Percentiles rank a stretch among this genome's conserved stretches.
Evolutionary conservation across 2,888 invertebrate species (phyloP).

Genomic region (Operophtera brumata): DNA sequence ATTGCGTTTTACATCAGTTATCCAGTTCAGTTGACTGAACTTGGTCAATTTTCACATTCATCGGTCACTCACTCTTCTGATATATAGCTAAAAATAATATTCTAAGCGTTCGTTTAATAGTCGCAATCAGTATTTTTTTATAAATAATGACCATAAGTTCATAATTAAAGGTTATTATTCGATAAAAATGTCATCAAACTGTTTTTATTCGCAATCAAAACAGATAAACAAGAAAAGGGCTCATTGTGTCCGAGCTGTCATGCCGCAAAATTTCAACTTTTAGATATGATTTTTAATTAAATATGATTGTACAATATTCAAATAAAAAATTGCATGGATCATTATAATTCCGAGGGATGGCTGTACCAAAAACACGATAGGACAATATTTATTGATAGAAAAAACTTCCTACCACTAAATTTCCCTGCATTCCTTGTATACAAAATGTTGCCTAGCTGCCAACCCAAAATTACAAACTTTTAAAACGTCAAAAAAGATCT

Average conservation of each 20-base stretch:
- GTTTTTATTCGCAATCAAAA: constrained; percentile 47
- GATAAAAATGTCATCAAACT: constrained; percentile 34
- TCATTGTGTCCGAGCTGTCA: no score
- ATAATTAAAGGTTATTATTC: constrained; percentile 14
- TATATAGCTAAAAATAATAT: constrained; percentile 10
- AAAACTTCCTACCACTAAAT: no score
- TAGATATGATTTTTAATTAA: no score
- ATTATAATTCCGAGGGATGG: no score
- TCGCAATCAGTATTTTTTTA: constrained; percentile 3
- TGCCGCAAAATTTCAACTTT: no score
- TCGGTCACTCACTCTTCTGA: constrained; percentile 16
- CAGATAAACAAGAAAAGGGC: constrained; percentile 54
- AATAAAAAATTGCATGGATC: no score
- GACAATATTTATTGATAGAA: no score
- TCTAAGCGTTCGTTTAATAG: constrained; percentile 9
- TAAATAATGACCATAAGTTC: constrained; percentile 11
- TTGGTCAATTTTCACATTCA: constrained; percentile 4
- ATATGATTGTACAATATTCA: no score
- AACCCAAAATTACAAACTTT: constrained; percentile 27
- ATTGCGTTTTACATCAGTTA: background rate
- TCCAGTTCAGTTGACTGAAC: no score
- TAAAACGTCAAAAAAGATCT: constrained; percentile 44
- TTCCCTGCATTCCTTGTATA: no score
- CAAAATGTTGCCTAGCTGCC: no score
- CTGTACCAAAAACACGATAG: no score